phyloP scores from a whole-genome alignment of 2,888 invertebrate genomes.

The Priapulus caudatus region DNA sequence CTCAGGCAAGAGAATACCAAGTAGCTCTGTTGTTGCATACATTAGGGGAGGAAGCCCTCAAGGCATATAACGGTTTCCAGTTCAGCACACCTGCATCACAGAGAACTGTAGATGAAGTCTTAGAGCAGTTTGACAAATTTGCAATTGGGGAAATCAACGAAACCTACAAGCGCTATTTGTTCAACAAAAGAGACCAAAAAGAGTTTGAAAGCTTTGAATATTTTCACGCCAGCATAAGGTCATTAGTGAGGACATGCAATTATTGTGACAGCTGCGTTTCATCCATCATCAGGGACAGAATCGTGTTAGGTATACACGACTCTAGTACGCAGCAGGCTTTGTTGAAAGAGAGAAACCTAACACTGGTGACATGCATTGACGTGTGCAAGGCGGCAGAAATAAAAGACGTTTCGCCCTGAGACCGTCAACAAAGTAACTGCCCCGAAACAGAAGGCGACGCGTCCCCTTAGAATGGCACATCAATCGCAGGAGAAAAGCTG shows the following conservation, averaged over 20 bases:
- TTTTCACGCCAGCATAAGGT: no score
- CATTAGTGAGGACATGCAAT: neutral
- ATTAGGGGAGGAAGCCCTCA: neutral
- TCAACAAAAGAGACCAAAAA: neutral
- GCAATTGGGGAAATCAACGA: neutral
- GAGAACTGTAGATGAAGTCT: neutral
- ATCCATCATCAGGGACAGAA: neutral
- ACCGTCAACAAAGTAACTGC: neutral
- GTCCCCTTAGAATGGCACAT: neutral
- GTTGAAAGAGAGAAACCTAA: neutral
- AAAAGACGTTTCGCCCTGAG: neutral
- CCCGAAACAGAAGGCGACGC: no score
- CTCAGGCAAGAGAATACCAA: neutral
- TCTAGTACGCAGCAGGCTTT: neutral
- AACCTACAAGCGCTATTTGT: neutral
- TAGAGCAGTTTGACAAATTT: no score
- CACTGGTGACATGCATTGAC: neutral
- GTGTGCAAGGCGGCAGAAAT: neutral
- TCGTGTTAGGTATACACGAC: neutral
- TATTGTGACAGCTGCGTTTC: neutral
- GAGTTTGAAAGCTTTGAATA: neutral
- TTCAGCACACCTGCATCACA: neutral
- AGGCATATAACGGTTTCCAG: constrained; percentile 3
- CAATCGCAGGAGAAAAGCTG: neutral
- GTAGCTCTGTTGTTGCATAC: constrained; percentile 1